phyloP scores from a whole-genome alignment of 2,797 vertebrate genomes.

The Diplodus sargus region DNA sequence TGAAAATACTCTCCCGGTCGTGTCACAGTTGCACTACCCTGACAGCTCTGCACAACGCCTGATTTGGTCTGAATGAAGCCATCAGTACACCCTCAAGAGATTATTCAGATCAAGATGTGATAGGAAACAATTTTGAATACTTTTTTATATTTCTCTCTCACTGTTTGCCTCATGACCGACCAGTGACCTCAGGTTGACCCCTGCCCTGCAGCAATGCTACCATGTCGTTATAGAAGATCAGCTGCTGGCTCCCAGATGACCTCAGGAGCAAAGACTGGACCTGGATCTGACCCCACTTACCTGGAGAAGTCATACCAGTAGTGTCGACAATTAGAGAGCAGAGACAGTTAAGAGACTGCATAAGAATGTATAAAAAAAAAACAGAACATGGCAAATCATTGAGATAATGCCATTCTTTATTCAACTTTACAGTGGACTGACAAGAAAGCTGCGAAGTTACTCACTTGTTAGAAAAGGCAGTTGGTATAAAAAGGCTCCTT shows the following conservation, averaged over 20 bases:
- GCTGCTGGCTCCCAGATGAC: background rate
- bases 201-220: slow-evolving; percentile 13
- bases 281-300: slow-evolving; percentile 26
- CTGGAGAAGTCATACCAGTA: background rate
- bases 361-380: background rate
- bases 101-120: background rate
- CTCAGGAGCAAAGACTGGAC: slow-evolving; percentile 18
- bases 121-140: background rate
- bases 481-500: slow-evolving; percentile 24
- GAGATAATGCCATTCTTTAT: slow-evolving; percentile 56
- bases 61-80: background rate
- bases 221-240: slow-evolving; percentile 26
- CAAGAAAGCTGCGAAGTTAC: slow-evolving; percentile 26
- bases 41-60: too few species aligned
- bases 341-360: background rate
- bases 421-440: slow-evolving; percentile 54
- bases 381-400: slow-evolving; percentile 2
- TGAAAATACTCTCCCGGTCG: too few species aligned
- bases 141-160: slow-evolving; percentile 1
- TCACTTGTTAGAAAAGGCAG: slow-evolving; percentile 19
- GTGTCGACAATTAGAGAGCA: background rate
- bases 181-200: slow-evolving; percentile 28
- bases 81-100: too few species aligned
- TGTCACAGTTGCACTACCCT: too few species aligned
- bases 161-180: background rate